Evolutionary conservation across 2,797 vertebrate genomes (phyloP), one percentile per base, ranked within the genome.

Genomic region (Urophycis tenuis): DNA sequence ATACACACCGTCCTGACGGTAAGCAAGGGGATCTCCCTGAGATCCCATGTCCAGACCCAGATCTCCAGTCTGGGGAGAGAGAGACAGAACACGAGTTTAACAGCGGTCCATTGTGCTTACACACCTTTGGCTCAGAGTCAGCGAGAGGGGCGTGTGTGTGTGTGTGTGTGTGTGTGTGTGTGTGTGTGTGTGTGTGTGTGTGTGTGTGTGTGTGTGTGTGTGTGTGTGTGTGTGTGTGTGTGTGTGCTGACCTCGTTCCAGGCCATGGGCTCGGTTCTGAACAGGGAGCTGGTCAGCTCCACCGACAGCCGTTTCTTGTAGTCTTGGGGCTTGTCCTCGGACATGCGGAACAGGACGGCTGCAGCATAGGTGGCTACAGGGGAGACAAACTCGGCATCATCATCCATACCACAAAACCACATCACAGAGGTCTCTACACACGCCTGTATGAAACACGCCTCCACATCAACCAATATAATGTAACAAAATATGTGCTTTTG

Each of bases 251-350:
- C 97, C 94, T 98, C 96, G 0, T 98, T 99, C 97, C 97, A 99
- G 81, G 97, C 94, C 96, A 99, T 97, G 0, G 97, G 97, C 89
- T 99, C 97, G 0, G 96, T 98, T 88, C 97, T 94, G 92, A 99
- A 99, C 83, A 99, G 94, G 79, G 97, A 99, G 88, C 97, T 99
- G 76, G 97, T 99, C 84, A 99, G 91, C 83, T 99, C 97, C 77
- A 99, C 97, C 0, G 97, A 99, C 73, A 99, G 94, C 36, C 97
- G 93, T 76, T 99, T 99, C 93, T 99, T 99, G 71, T 99, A 99
- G 89, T 99, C 97, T 78, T 99, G 98, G 32, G 98, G 97, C 83
- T 99, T 99, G 90, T 99, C 98, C 89, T 99, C 98, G 30, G 98
- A 99, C 97, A 99, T 99, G 76, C 97, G 96, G 94, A 99, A 99